These are phyloP conservation scores for mouse (Mus musculus) DNA, from an alignment of 2,113 vertebrate species.

Conservation along the genomic window GRCm39 chr4:140969501-140970000, in stretches of 20 bases:
- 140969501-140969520: neutral
- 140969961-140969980: neutral
- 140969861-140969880: neutral
- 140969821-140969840: neutral
- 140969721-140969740: neutral
- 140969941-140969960: neutral
- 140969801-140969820: neutral
- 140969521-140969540: neutral
- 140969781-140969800: neutral
- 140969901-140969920: neutral
- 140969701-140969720: neutral
- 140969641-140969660: neutral
- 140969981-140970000: conserved; percentile 27
- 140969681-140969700: neutral
- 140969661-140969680: conserved; percentile 6
- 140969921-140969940: neutral
- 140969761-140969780: neutral
- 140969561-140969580: too few relatives aligned
- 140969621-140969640: neutral
- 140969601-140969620: neutral
- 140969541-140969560: neutral
- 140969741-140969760: neutral
- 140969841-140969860: neutral
- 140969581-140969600: neutral
- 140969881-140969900: neutral